phyloP scores from a whole-genome alignment of 2,888 invertebrate species.

The Aphodius sticticus region DNA sequence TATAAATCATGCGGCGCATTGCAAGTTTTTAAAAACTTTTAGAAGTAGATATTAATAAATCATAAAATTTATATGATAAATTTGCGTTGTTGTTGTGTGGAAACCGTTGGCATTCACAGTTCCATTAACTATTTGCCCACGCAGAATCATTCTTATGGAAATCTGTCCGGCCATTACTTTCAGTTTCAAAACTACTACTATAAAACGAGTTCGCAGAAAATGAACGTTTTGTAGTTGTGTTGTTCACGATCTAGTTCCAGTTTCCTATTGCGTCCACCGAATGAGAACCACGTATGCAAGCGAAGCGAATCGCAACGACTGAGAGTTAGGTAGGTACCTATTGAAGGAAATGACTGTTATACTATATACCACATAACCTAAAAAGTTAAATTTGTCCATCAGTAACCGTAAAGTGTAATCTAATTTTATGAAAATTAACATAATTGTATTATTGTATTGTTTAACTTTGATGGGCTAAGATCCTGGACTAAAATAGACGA shows the following conservation, averaged over 20 bases:
- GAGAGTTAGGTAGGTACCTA: not conserved
- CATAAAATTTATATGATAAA: not conserved
- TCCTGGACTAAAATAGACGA: no score
- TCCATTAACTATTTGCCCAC: not conserved
- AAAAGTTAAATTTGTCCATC: no score
- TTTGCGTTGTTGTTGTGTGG: not conserved
- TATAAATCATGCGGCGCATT: not conserved
- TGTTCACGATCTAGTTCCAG: not conserved
- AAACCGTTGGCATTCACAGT: not conserved
- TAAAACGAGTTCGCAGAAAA: constrained; percentile 27
- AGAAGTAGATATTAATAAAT: not conserved
- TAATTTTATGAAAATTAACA: no score
- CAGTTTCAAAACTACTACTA: constrained; percentile 20
- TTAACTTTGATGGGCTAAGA: no score
- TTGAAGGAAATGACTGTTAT: no score
- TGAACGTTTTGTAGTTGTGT: constrained; percentile 18
- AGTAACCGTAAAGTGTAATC: no score
- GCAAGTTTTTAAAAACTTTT: not conserved
- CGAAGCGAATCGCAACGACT: not conserved
- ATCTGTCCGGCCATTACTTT: constrained; percentile 22
- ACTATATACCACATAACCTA: no score
- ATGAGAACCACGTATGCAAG: not conserved
- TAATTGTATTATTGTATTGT: no score
- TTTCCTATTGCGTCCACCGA: not conserved
- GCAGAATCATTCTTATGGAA: constrained; percentile 13